Evolutionary conservation across 2,113 vertebrate genomes (phyloP).

Genomic region (Ranitomeya imitator): DNA sequence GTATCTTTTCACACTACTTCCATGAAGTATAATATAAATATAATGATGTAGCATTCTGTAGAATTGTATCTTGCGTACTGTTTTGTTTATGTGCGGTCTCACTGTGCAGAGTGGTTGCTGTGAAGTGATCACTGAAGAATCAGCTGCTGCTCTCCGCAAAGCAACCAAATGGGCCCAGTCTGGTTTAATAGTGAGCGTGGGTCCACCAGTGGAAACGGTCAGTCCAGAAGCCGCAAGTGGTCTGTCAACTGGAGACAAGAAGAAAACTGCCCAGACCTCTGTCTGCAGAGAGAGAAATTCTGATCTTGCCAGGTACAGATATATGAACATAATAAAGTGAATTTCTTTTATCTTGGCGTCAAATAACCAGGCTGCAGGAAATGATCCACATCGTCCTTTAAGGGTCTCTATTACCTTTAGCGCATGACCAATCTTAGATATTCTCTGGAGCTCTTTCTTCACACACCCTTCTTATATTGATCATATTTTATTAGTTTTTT

Average conservation of each 20-base stretch:
- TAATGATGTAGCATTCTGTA: too few relatives aligned
- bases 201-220: conserved; percentile 85
- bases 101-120: conserved; percentile 86
- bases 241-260: conserved; percentile 90
- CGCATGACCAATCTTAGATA: background rate
- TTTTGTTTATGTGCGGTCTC: background rate
- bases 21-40: background rate
- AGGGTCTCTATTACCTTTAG: background rate
- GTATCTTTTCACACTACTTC: too few relatives aligned
- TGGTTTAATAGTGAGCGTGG: conserved; percentile 93
- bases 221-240: conserved; percentile 83
- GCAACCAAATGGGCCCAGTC: conserved; percentile 98
- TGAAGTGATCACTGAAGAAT: conserved; percentile 95
- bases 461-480: background rate
- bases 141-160: conserved; percentile 89
- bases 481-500: background rate
- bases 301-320: conserved; percentile 86
- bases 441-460: background rate
- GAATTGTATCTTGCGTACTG: background rate
- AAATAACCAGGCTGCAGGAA: background rate
- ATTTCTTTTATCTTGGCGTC: background rate
- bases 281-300: conserved; percentile 94
- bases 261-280: conserved; percentile 93
- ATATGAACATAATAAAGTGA: background rate
- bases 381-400: background rate